Percentiles rank a stretch among this genome's conserved stretches.
phyloP scores from a whole-genome alignment of 2,888 invertebrate species.

The Dicycla oo region DNA sequence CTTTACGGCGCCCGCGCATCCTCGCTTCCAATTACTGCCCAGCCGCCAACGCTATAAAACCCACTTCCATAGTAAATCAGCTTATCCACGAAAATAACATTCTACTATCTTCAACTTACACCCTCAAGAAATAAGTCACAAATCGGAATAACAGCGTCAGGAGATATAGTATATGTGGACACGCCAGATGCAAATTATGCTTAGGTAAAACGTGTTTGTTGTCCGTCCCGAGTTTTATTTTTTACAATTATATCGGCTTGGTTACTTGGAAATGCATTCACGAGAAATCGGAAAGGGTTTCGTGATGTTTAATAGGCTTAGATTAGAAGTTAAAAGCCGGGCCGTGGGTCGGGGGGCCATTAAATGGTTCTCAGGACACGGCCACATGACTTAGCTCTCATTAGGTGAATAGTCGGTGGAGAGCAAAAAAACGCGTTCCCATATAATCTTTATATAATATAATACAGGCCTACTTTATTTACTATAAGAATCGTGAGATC shows the following conservation, averaged over 20 bases:
- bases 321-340: slow-evolving; percentile 89
- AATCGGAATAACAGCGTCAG: slow-evolving; percentile 31
- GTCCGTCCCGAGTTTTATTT: slow-evolving; percentile 88
- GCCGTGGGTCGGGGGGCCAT: slow-evolving; percentile 78
- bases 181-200: slow-evolving; percentile 86
- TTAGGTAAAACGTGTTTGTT: slow-evolving; percentile 90
- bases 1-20: slow-evolving; percentile 90
- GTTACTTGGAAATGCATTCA: slow-evolving; percentile 90
- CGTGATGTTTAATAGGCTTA: slow-evolving; percentile 89
- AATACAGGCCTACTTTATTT: slow-evolving; percentile 44
- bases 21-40: slow-evolving; percentile 89
- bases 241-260: slow-evolving; percentile 89
- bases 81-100: slow-evolving; percentile 60
- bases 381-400: slow-evolving; percentile 76
- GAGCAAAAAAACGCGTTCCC: slow-evolving; percentile 63
- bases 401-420: slow-evolving; percentile 69
- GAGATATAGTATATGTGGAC: slow-evolving; percentile 53
- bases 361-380: slow-evolving; percentile 83
- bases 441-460: slow-evolving; percentile 58
- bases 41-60: slow-evolving; percentile 89
- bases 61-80: slow-evolving; percentile 62
- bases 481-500: slow-evolving; percentile 42
- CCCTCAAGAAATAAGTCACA: slow-evolving; percentile 28
- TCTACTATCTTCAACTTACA: slow-evolving; percentile 54
- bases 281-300: slow-evolving; percentile 86